Base-by-base conservation (phyloP, 2,113 vertebrate genomes). In the Oryctolagus cuniculus region DNA sequence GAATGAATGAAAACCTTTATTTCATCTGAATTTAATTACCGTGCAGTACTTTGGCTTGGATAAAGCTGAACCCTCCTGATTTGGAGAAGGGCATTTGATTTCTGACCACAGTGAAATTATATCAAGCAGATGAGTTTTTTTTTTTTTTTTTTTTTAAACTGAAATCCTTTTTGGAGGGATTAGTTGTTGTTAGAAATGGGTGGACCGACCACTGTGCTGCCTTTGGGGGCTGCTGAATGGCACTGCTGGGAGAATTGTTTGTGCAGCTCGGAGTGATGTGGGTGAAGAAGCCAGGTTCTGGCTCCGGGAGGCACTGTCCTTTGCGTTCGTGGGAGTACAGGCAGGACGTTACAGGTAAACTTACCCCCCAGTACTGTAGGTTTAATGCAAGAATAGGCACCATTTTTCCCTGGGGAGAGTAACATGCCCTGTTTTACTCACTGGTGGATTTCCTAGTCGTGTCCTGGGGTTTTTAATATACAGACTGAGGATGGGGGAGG, bases 21-120 rank as follows among this genome's bases (percentile, higher is more conserved):
- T 93, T 86, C 19, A 61, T 86, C 63, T 72, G 74, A 74, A 92
- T 82, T 93, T 85, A 95, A 73, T 89, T 91, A 67, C 15, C 29
- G 27, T 58, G 31, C 29, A 70, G 31, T 17, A 87, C 64, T 34
- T 93, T 44, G 77, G 27, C 22, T 17, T 66, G 80, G n/a, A 51
- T 91, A 67, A 94, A 94, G n/a, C 53, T 51, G 36, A 82, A 93
- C 9, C 70, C 16, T 53, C n/a, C 34, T 73, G 63, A 21, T 81
- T 96, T 84, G 51, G 66, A 77, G 69, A 67, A 61, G 44, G 25
- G 19, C 0, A 12, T 93, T 73, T 87, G 34, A 77, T 86, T 78
- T 94, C 85, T 67, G 58, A n/a, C 51, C 44, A 87, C 36, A 38
- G 80, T 75, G 53, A 87, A 75, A 51, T 91, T 89, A 53, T 70